A percentile compares a stretch with the other conserved stretches of the same genome.
Evolutionary conservation across 1,140 invertebrate genomes (phyloP).

Genomic region (Stegodyphus dumicola): DNA sequence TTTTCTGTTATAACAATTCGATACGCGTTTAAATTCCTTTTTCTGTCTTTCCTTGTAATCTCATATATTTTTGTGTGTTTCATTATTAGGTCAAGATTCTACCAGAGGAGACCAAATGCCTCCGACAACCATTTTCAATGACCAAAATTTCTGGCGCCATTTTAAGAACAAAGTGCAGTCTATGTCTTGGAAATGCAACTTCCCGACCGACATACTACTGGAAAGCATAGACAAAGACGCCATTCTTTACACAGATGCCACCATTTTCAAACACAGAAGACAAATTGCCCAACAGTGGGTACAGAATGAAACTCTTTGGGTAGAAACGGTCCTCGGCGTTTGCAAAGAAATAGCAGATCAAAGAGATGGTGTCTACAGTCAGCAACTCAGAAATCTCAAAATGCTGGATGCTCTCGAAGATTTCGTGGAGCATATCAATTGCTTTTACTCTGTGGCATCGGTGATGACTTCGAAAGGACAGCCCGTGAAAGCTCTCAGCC

Average conservation of each 20-base stretch:
- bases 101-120: no score
- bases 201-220: background rate
- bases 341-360: constrained; percentile 14
- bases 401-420: constrained; percentile 35
- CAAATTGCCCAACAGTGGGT: background rate
- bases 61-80: no score
- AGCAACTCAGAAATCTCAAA: background rate
- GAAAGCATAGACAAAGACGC: constrained; percentile 10
- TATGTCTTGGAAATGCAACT: constrained; percentile 15
- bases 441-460: constrained; percentile 12
- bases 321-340: background rate
- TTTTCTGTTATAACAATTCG: no score
- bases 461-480: constrained; percentile 20
- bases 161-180: constrained; percentile 7
- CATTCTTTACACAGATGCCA: constrained; percentile 15
- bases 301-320: constrained; percentile 8
- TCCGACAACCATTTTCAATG: constrained; percentile 22
- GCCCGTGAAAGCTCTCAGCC: constrained; percentile 2
- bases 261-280: constrained; percentile 5
- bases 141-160: constrained; percentile 29
- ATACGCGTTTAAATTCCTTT: no score
- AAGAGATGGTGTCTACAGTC: background rate
- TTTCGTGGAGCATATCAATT: constrained; percentile 34
- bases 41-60: no score
- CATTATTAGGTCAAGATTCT: no score